A percentile compares a stretch with the other conserved stretches of the same genome.
Evolutionary conservation across 1,140 invertebrate genomes (phyloP).

Genomic region (Asobara japonica): DNA sequence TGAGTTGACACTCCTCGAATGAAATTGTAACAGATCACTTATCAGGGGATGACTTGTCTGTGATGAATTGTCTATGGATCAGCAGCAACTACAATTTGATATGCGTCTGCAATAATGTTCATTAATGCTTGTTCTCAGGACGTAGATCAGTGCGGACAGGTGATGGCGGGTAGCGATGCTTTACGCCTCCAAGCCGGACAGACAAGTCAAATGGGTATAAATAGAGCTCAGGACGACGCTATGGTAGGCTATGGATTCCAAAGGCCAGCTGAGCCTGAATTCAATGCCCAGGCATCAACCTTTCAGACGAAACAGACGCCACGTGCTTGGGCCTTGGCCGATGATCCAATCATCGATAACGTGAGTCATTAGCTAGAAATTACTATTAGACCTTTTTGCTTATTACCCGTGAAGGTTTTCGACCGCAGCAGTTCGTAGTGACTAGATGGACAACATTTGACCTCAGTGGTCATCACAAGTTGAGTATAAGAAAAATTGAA

Average conservation of each 20-base stretch:
- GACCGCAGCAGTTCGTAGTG: too few species aligned
- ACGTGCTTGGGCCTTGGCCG: conserved; percentile 80
- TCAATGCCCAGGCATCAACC: conserved; percentile 67
- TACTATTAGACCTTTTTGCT: neutral
- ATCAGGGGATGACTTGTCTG: too few species aligned
- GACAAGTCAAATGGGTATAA: conserved; percentile 61
- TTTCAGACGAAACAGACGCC: conserved; percentile 76
- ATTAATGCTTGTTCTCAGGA: conserved; percentile 47
- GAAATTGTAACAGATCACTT: too few species aligned
- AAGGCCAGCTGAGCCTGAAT: conserved; percentile 79
- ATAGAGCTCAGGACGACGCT: conserved; percentile 82
- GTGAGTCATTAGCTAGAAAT: conserved; percentile 60
- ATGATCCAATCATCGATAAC: conserved; percentile 81
- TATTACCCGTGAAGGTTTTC: too few species aligned
- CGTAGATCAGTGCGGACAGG: conserved; percentile 61
- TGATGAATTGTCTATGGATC: too few species aligned
- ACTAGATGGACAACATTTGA: too few species aligned
- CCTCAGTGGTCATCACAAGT: too few species aligned
- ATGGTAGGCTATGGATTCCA: conserved; percentile 90
- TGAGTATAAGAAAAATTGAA: too few species aligned
- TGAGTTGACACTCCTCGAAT: too few species aligned
- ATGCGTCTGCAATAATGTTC: too few species aligned
- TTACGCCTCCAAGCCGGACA: conserved; percentile 62
- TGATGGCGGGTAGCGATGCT: conserved; percentile 63
- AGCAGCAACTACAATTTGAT: too few species aligned